Percentiles rank a stretch among this genome's conserved stretches.
phyloP scores from a whole-genome alignment of 1,140 invertebrate species.

The Diachasma alloeum region DNA sequence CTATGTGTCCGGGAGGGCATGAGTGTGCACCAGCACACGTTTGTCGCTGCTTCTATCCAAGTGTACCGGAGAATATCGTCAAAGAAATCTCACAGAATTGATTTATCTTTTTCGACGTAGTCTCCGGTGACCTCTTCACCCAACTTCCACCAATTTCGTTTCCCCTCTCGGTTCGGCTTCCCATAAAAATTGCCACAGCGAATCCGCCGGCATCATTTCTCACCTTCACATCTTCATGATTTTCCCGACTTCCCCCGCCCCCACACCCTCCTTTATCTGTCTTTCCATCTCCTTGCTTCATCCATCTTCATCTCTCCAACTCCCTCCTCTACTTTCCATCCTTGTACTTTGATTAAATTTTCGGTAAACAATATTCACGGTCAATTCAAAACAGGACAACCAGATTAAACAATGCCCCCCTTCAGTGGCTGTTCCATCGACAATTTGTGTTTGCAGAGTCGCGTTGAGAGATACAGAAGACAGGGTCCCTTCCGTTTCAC shows the following conservation, averaged over 20 bases:
- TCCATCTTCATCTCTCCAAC: background rate
- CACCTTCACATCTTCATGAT: conserved; percentile 3
- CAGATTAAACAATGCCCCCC: conserved; percentile 9
- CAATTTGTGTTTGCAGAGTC: conserved; percentile 34
- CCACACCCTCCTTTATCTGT: conserved; percentile 12
- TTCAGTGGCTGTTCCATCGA: conserved; percentile 20
- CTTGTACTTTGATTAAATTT: background rate
- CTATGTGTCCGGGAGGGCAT: background rate
- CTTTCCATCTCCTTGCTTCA: background rate
- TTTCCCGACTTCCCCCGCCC: background rate
- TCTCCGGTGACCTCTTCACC: conserved; percentile 21
- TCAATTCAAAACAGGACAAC: conserved; percentile 2
- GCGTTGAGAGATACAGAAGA: conserved; percentile 17
- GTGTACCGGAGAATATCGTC: conserved; percentile 18
- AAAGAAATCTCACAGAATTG: conserved; percentile 36
- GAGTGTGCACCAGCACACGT: conserved; percentile 12
- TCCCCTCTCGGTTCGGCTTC: conserved; percentile 1
- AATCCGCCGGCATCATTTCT: conserved; percentile 19
- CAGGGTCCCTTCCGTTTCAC: conserved; percentile 27
- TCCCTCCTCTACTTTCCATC: background rate
- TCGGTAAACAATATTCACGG: background rate
- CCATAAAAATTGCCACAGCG: background rate
- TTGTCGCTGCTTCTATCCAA: background rate
- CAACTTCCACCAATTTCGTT: background rate
- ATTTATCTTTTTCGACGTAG: conserved; percentile 36